phyloP scores from a whole-genome alignment of 1,140 invertebrate species.

The Cyrtorhinus lividipennis region DNA sequence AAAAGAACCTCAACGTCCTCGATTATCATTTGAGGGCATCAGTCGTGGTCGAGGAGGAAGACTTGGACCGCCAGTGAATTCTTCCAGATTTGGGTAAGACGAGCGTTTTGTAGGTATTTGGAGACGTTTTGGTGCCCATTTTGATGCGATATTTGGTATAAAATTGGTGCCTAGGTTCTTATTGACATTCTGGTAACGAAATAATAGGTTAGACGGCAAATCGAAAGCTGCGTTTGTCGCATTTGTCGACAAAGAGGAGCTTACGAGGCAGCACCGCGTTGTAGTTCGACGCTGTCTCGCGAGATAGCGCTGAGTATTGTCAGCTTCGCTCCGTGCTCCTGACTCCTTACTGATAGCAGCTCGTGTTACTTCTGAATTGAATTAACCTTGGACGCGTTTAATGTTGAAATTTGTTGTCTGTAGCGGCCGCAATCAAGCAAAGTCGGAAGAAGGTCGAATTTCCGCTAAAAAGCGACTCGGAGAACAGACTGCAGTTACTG shows the following conservation, averaged over 20 bases:
- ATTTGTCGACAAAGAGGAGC: neutral
- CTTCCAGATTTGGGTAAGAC: neutral
- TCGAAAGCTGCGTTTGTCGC: neutral
- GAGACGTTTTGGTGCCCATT: neutral
- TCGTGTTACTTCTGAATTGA: too few relatives aligned
- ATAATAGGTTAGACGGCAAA: neutral
- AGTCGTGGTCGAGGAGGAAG: neutral
- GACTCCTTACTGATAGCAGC: too few relatives aligned
- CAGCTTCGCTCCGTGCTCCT: too few relatives aligned
- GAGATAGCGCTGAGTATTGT: too few relatives aligned
- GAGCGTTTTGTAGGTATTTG: neutral
- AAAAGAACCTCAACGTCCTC: neutral
- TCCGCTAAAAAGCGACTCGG: constrained; percentile 24
- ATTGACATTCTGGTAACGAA: neutral
- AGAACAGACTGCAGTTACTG: constrained; percentile 23
- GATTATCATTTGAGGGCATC: neutral
- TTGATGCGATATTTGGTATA: too few relatives aligned
- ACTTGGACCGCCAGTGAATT: neutral
- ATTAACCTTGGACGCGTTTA: neutral
- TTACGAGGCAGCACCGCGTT: too few relatives aligned
- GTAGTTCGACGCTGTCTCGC: too few relatives aligned
- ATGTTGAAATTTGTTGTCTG: neutral
- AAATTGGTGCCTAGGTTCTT: too few relatives aligned
- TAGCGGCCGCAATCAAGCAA: neutral
- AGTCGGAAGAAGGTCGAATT: constrained; percentile 19